These are phyloP conservation scores for Varanus salvator DNA, from an alignment of 2,113 vertebrate species.

Conservation along the genomic window DNA sequence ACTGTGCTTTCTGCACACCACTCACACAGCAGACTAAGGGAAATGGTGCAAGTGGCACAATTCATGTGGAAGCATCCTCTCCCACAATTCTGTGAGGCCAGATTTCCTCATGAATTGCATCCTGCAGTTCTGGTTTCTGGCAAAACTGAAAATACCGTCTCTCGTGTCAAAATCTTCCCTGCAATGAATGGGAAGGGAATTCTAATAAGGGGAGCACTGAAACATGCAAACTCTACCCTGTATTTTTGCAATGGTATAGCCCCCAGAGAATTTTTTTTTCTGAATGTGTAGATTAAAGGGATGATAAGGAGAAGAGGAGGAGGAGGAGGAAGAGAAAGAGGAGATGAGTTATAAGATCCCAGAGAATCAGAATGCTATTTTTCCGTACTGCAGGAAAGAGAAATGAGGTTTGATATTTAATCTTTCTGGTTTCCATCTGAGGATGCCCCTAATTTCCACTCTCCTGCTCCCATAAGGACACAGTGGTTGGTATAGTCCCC, in stretches of 20 bases:
- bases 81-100: too few relatives aligned
- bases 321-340: too few relatives aligned
- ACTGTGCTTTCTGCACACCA: too few relatives aligned
- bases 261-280: neutral
- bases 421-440: neutral
- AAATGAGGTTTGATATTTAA: neutral
- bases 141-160: neutral
- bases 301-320: neutral
- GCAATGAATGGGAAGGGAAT: too few relatives aligned
- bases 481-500: neutral
- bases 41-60: neutral
- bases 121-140: neutral
- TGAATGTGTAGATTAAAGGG: neutral
- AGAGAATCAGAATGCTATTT: neutral
- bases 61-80: neutral
- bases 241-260: neutral
- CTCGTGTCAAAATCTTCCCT: neutral
- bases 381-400: too few relatives aligned
- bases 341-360: neutral
- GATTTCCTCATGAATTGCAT: neutral
- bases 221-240: neutral
- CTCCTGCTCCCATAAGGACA: neutral
- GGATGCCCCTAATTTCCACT: neutral
- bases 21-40: too few relatives aligned
- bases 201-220: neutral